Evolutionary conservation across 2,113 vertebrate species (phyloP).

Genomic region (Verasper variegatus): DNA sequence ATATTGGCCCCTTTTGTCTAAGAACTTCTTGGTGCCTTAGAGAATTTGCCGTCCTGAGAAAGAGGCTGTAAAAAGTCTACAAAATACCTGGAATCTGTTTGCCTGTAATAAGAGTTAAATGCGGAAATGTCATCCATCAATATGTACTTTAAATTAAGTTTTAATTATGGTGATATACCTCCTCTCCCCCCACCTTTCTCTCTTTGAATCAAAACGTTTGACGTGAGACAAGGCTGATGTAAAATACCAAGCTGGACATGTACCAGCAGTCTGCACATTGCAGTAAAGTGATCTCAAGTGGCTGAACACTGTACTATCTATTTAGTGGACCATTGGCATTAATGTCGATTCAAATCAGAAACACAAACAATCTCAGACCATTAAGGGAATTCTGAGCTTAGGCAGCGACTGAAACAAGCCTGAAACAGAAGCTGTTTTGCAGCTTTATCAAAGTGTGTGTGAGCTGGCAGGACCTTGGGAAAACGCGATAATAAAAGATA

Average conservation of each 20-base stretch:
- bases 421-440: conserved; percentile 40
- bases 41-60: conserved; percentile 1
- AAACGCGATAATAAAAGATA: conserved; percentile 76
- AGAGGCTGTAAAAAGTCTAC: not conserved
- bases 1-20: not conserved
- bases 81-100: conserved; percentile 8
- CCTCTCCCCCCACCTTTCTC: not conserved
- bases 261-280: conserved; percentile 25
- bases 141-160: conserved; percentile 27
- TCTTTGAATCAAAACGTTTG: conserved; percentile 24
- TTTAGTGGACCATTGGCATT: conserved; percentile 65
- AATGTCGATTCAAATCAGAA: conserved; percentile 51
- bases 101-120: conserved; percentile 21
- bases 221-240: conserved; percentile 32
- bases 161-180: conserved; percentile 25
- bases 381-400: conserved; percentile 47
- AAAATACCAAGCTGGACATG: conserved; percentile 37
- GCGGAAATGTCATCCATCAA: conserved; percentile 18
- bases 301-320: conserved; percentile 53
- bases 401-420: conserved; percentile 36
- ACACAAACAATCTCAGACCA: conserved; percentile 54
- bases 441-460: conserved; percentile 60
- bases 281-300: conserved; percentile 47
- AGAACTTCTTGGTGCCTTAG: not conserved
- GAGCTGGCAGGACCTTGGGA: conserved; percentile 52